A percentile compares a stretch with the other conserved stretches of the same genome.
Evolutionary conservation across 2,888 invertebrate genomes (phyloP).

Genomic region (Gortyna flavago): DNA sequence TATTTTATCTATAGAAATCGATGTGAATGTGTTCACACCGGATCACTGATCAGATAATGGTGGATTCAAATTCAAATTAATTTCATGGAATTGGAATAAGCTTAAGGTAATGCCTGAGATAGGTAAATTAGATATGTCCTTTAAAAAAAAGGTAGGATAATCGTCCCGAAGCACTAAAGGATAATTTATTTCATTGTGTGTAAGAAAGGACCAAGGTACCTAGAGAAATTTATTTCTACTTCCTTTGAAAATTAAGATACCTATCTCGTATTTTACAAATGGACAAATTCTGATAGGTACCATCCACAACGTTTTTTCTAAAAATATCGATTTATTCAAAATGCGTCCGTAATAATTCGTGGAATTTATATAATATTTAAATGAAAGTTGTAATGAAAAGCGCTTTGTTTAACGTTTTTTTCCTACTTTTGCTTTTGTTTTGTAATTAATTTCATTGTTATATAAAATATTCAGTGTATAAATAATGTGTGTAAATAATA

Average conservation of each 20-base stretch:
- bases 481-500: too few relatives aligned
- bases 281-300: neutral
- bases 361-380: neutral
- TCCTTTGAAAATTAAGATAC: neutral
- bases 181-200: slow-evolving; percentile 22
- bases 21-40: neutral
- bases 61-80: neutral
- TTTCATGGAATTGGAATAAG: too few relatives aligned
- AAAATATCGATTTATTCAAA: neutral
- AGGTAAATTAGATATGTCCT: slow-evolving; percentile 25
- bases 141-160: neutral
- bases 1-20: too few relatives aligned
- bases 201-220: slow-evolving; percentile 10
- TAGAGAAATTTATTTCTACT: neutral
- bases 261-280: slow-evolving; percentile 1
- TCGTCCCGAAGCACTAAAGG: slow-evolving; percentile 10
- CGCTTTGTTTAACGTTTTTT: neutral
- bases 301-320: neutral
- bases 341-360: neutral
- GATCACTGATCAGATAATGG: neutral
- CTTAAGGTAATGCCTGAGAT: slow-evolving; percentile 12
- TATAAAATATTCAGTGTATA: neutral
- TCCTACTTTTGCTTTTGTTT: neutral
- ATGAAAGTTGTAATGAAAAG: neutral
- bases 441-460: neutral